phyloP scores from a whole-genome alignment of 2,888 invertebrate genomes.

The Dolichopus griseipennis region DNA sequence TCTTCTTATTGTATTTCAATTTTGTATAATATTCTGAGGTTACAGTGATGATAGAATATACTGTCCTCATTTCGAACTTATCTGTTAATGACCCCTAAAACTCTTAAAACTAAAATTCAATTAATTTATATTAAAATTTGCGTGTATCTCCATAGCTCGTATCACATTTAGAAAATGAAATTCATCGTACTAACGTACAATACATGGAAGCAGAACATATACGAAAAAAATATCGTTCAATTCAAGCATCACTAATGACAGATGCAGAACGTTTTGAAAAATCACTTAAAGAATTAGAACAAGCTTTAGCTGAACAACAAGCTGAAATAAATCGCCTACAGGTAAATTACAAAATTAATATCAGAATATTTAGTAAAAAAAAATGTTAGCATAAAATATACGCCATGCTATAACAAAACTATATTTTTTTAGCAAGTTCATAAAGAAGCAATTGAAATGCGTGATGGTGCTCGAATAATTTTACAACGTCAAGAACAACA shows the following conservation, averaged over 20 bases:
- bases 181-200: conserved; percentile 71
- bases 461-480: conserved; percentile 58
- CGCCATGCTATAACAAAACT: neutral
- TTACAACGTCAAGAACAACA: conserved; percentile 61
- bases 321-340: conserved; percentile 67
- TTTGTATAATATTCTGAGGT: too few relatives aligned
- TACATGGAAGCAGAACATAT: conserved; percentile 74
- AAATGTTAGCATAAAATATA: too few relatives aligned
- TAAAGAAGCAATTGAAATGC: conserved; percentile 63
- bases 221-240: conserved; percentile 64
- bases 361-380: neutral
- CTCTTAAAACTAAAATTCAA: too few relatives aligned
- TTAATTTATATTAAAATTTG: too few relatives aligned
- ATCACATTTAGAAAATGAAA: conserved; percentile 67
- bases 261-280: conserved; percentile 68
- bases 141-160: conserved; percentile 48
- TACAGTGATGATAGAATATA: too few relatives aligned
- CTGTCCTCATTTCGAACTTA: too few relatives aligned
- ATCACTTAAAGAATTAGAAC: conserved; percentile 59
- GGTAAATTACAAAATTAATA: conserved; percentile 37
- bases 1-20: too few relatives aligned
- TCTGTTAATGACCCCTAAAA: too few relatives aligned
- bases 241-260: conserved; percentile 57
- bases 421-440: conserved; percentile 50
- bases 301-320: conserved; percentile 57